These are phyloP conservation scores for Liparis tanakae DNA, from an alignment of 2,797 vertebrate species.

Conservation along the genomic window DNA sequence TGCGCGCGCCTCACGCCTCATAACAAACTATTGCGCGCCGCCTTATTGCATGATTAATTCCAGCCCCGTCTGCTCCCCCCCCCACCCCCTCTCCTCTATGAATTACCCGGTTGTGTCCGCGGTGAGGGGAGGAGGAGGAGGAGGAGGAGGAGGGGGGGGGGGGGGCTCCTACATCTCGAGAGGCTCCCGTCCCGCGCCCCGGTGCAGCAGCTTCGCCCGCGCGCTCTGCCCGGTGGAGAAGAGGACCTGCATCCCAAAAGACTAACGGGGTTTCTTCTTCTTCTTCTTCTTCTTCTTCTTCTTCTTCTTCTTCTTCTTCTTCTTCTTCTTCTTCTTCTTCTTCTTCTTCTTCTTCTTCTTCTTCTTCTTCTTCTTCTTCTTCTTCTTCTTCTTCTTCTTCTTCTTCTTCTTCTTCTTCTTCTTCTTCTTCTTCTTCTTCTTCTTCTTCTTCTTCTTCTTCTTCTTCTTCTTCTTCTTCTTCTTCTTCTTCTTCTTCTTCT, in stretches of 20 bases:
- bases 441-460: neutral
- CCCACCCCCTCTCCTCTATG: conserved; percentile 32
- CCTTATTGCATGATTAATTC: conserved; percentile 67
- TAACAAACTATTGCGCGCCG: conserved; percentile 53
- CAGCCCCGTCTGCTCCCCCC: conserved; percentile 6
- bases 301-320: neutral
- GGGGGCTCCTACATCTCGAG: conserved; percentile 53
- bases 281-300: neutral
- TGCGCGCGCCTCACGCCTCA: conserved; percentile 42
- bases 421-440: neutral
- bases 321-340: neutral
- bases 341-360: neutral
- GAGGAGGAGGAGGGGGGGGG: too few species aligned
- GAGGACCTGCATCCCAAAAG: conserved; percentile 83
- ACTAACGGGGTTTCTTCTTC: conserved; percentile 47
- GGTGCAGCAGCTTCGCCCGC: conserved; percentile 61
- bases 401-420: neutral
- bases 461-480: neutral
- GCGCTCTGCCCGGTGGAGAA: conserved; percentile 74
- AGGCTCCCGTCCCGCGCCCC: neutral
- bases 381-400: neutral
- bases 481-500: neutral
- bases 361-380: neutral
- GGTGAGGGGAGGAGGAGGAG: conserved; percentile 59
- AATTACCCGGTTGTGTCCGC: conserved; percentile 67